These are phyloP conservation scores for Labroides dimidiatus DNA, from an alignment of 2,797 vertebrate genomes.

Conservation along the genomic window DNA sequence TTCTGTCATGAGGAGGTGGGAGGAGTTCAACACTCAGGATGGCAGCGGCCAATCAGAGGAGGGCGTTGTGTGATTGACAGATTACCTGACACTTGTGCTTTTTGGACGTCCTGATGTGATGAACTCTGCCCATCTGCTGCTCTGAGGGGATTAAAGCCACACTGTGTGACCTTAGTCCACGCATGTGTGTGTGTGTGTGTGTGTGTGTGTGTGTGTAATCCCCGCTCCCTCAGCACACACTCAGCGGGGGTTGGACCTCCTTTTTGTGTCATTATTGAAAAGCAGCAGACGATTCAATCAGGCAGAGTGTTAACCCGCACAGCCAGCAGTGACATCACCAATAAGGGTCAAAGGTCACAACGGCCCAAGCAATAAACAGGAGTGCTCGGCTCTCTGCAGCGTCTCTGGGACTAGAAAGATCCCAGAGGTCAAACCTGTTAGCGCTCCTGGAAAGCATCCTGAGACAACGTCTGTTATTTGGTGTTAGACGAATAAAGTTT, in stretches of 20 bases:
- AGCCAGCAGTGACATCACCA: not conserved
- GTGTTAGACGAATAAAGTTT: too few relatives aligned
- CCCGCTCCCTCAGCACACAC: slow-evolving; percentile 5
- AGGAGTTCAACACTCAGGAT: slow-evolving; percentile 14
- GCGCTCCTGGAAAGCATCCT: too few relatives aligned
- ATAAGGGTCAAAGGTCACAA: slow-evolving; percentile 30
- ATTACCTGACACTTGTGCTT: slow-evolving; percentile 14
- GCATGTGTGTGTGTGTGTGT: slow-evolving; percentile 9
- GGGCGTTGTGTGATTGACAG: slow-evolving; percentile 28
- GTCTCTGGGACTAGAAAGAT: too few relatives aligned
- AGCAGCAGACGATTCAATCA: slow-evolving; percentile 30
- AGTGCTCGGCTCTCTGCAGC: not conserved
- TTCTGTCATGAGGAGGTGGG: not conserved
- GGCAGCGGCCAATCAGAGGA: slow-evolving; percentile 31
- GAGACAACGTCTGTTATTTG: too few relatives aligned
- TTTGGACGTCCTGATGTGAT: slow-evolving; percentile 14
- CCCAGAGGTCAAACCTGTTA: too few relatives aligned
- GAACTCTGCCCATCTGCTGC: slow-evolving; percentile 44
- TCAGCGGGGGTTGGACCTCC: slow-evolving; percentile 7
- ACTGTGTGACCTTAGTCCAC: not conserved
- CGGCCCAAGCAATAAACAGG: not conserved
- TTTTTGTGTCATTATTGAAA: slow-evolving; percentile 22
- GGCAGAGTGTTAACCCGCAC: slow-evolving; percentile 5
- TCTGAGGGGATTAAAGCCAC: slow-evolving; percentile 40
- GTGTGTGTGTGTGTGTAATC: not conserved